phyloP scores from a whole-genome alignment of 92 coral and sea anemone genomes.

The Palythoa grandiflora region DNA sequence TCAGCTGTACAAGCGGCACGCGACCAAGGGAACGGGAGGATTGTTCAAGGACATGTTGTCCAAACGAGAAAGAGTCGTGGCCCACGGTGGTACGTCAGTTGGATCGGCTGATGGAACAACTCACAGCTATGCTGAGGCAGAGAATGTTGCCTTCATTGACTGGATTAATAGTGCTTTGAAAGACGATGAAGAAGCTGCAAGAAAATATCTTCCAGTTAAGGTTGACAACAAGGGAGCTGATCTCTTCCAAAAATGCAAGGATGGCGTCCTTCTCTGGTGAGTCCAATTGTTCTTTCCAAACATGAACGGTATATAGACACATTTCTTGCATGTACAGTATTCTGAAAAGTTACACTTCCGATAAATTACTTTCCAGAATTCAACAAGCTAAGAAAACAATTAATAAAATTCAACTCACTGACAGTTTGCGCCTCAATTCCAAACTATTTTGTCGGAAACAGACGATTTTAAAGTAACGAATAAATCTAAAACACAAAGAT shows the following conservation, averaged over 20 bases:
- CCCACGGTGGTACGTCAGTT: constrained; percentile 85
- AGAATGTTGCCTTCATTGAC: constrained; percentile 91
- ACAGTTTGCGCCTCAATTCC: too few species aligned
- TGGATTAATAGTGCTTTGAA: constrained; percentile 91
- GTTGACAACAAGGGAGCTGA: constrained; percentile 71
- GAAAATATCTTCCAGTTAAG: constrained; percentile 76
- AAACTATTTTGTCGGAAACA: too few species aligned
- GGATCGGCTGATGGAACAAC: constrained; percentile 96
- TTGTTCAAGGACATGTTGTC: constrained; percentile 75
- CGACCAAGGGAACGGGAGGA: constrained; percentile 53
- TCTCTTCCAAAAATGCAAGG: constrained; percentile 79
- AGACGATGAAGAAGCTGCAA: constrained; percentile 73
- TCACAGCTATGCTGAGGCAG: constrained; percentile 86
- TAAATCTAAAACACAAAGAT: too few species aligned
- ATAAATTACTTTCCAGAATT: not conserved
- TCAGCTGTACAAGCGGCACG: constrained; percentile 55
- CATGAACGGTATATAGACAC: not conserved
- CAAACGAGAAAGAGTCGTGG: constrained; percentile 70
- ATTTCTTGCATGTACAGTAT: not conserved
- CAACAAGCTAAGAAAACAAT: too few species aligned
- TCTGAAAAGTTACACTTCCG: not conserved
- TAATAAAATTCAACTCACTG: too few species aligned
- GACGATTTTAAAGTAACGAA: too few species aligned
- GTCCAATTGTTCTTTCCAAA: not conserved
- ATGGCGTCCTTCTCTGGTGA: constrained; percentile 92